A percentile compares a stretch with the other conserved stretches of the same genome.
These are phyloP conservation scores for Lathamus discolor DNA, from an alignment of 2,113 vertebrate genomes.

Conservation along the genomic window DNA sequence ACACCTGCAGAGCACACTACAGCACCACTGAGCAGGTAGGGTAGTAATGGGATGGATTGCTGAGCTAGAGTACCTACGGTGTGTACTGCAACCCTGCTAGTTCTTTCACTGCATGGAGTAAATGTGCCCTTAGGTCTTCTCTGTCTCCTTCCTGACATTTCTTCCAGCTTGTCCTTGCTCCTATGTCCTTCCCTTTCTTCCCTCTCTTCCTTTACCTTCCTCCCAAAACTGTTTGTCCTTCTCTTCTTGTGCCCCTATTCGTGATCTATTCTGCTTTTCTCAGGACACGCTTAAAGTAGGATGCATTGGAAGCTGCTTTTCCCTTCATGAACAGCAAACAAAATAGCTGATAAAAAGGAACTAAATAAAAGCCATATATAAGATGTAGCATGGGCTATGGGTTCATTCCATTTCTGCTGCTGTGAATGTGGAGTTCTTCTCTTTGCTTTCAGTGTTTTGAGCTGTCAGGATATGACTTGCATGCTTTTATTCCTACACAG, in stretches of 20 bases:
- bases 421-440: not conserved
- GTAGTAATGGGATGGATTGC: not conserved
- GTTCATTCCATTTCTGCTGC: not conserved
- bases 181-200: not conserved
- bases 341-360: not conserved
- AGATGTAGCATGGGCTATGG: not conserved
- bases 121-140: not conserved
- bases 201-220: not conserved
- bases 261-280: not conserved
- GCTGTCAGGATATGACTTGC: not conserved
- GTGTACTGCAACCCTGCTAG: not conserved
- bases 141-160: not conserved
- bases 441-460: not conserved
- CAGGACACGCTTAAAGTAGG: not conserved
- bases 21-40: not conserved
- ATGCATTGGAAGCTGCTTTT: not conserved
- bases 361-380: not conserved
- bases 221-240: not conserved
- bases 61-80: not conserved
- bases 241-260: not conserved
- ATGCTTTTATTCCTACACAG: not conserved
- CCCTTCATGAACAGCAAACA: not conserved
- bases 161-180: not conserved
- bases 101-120: not conserved
- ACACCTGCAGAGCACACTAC: not conserved